A percentile compares a stretch with the other conserved stretches of the same genome.
These are phyloP conservation scores for Podocnemis expansa DNA, from an alignment of 2,113 vertebrate species.

Conservation along the genomic window DNA sequence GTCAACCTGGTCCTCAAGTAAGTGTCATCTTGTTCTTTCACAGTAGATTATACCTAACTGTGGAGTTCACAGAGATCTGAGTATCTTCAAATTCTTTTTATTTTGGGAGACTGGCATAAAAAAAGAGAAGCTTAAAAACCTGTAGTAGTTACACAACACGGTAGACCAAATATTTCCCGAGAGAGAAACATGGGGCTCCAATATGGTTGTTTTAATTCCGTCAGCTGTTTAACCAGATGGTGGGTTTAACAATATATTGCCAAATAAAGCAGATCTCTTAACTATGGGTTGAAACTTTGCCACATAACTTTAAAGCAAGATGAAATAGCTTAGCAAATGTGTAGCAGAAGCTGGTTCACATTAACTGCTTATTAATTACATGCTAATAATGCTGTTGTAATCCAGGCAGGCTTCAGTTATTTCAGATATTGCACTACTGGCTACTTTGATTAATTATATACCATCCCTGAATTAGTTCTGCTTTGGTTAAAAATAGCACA, in stretches of 20 bases:
- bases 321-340: slow-evolving; percentile 61
- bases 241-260: slow-evolving; percentile 57
- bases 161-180: slow-evolving; percentile 70
- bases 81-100: slow-evolving; percentile 1
- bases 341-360: slow-evolving; percentile 43
- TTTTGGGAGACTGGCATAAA: background rate
- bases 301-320: slow-evolving; percentile 64
- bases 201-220: slow-evolving; percentile 65
- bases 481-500: slow-evolving; percentile 55
- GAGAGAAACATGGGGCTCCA: slow-evolving; percentile 70
- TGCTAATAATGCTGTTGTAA: slow-evolving; percentile 62
- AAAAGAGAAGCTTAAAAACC: slow-evolving; percentile 51
- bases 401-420: slow-evolving; percentile 50
- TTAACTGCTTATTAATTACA: slow-evolving; percentile 72
- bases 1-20: slow-evolving; percentile 84
- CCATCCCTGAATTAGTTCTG: slow-evolving; percentile 46
- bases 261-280: slow-evolving; percentile 74
- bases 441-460: slow-evolving; percentile 66
- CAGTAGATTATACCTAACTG: background rate
- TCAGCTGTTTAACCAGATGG: slow-evolving; percentile 79
- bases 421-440: slow-evolving; percentile 33
- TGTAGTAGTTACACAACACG: slow-evolving; percentile 71
- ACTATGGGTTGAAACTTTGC: slow-evolving; percentile 66
- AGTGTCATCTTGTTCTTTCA: slow-evolving; percentile 61
- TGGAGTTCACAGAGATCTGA: background rate